Evolutionary conservation across 2,888 invertebrate species (phyloP), one percentile per base, ranked within the genome.

Genomic region (Amaurobius ferox): DNA sequence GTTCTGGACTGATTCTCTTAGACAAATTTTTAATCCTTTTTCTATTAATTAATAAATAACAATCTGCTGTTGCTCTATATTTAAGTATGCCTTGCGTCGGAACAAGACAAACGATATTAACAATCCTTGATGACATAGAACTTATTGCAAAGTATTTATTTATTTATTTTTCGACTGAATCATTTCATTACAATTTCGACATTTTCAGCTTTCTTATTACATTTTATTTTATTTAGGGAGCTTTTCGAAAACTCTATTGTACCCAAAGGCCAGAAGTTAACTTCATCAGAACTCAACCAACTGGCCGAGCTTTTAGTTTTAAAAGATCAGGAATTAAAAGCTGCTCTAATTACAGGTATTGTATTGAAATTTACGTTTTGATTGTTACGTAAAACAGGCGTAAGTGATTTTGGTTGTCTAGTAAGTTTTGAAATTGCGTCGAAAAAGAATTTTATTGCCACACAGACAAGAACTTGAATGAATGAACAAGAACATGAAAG

Each of bases 191-290:
- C n/a, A n/a, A n/a, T n/a, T n/a, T n/a, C n/a, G n/a, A n/a, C n/a
- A n/a, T n/a, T n/a, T n/a, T n/a, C n/a, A 55, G n/a, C n/a, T 29
- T 64, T 16, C 39, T 68, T 64, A 29, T 16, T 26, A 44, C 16
- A 55, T 67, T 26, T 61, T 68, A 74, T 26, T 32, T 19, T 66
- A 13, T 72, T 13, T 68, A 97, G 97, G 91, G 98, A 98, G 92
- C 93, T 98, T 88, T 95, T 98, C 89, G 98, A 98, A 92, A 96
- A 97, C 89, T 95, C 96, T n/a, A 95, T 96, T 90, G 95, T 96
- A 11, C 96, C 96, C 0, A 97, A 97, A 90, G 89, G 89, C n/a
- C 91, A 91, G 87, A 90, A 90, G 79, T 88, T 90, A 74, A 88
- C 90, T 48, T 91, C 91, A 76, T 90, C 94, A 0, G 97, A 97